phyloP scores from a whole-genome alignment of 2,113 vertebrate species.

The Perognathus longimembris region DNA sequence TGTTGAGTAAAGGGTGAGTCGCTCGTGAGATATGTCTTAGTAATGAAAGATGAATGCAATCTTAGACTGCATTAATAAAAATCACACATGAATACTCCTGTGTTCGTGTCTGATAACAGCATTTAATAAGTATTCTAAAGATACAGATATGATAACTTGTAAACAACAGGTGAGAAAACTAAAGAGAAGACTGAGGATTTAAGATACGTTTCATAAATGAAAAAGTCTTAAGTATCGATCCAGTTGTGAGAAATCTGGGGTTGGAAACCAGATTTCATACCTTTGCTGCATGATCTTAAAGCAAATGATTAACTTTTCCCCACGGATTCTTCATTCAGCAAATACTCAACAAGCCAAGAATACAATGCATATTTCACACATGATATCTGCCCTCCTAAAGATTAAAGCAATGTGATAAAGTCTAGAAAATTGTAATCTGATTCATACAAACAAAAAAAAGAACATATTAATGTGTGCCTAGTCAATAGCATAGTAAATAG shows the following conservation, averaged over 20 bases:
- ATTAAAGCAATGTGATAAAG: not conserved
- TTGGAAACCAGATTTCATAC: not conserved
- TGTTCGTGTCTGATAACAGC: too few relatives aligned
- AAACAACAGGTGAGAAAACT: not conserved
- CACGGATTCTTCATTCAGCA: not conserved
- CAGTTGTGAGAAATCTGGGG: not conserved
- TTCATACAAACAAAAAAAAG: not conserved
- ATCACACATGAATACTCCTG: too few relatives aligned
- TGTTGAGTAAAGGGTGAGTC: not conserved
- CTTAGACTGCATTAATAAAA: not conserved
- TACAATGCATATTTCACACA: not conserved
- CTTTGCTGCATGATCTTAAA: not conserved
- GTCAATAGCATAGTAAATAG: not conserved
- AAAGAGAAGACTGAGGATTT: not conserved
- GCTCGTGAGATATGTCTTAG: not conserved
- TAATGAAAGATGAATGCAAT: not conserved
- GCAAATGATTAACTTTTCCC: not conserved
- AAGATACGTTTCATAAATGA: not conserved
- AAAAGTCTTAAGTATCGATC: not conserved
- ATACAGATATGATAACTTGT: too few relatives aligned
- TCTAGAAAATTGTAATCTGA: not conserved
- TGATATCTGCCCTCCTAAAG: not conserved
- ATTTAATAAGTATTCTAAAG: too few relatives aligned
- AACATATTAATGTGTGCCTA: not conserved
- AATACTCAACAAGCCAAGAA: not conserved